A percentile compares a stretch with the other conserved stretches of the same genome.
Conservation (phyloP, 2,113 vertebrate species). For the Chaetura pelagica region DNA sequence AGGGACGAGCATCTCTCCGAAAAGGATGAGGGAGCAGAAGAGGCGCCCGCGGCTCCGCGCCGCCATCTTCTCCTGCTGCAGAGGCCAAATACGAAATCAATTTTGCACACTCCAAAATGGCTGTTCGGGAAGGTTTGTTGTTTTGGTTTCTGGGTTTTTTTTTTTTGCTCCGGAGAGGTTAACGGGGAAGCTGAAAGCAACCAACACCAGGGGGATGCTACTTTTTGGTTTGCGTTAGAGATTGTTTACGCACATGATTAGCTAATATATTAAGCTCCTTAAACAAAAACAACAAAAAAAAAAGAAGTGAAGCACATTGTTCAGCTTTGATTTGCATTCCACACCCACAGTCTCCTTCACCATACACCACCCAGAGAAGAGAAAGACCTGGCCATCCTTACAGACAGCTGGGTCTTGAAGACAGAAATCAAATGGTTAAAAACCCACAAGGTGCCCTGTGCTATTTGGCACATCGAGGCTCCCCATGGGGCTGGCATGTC, state of each 20-base stretch:
- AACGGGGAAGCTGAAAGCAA: background rate
- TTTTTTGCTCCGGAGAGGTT: background rate
- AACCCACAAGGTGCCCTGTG: rapidly evolving
- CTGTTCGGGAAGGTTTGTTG: background rate
- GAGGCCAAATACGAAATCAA: background rate
- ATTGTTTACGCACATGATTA: background rate
- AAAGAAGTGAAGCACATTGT: background rate
- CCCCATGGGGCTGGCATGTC: rapidly evolving
- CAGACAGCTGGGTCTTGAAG: background rate
- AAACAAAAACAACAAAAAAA: background rate
- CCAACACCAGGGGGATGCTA: background rate
- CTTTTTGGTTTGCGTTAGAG: background rate
- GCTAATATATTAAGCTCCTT: background rate
- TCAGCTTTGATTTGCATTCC: background rate
- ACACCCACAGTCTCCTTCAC: background rate
- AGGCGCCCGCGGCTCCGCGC: rapidly evolving
- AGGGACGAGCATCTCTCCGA: background rate
- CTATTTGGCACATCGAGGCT: background rate
- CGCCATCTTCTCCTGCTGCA: slow-evolving; percentile 45
- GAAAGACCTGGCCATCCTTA: background rate
- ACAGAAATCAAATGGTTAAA: background rate
- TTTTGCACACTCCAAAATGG: slow-evolving; percentile 1
- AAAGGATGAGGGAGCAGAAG: rapidly evolving
- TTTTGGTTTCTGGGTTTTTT: no score
- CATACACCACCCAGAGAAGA: rapidly evolving